Conservation (phyloP, 2,113 vertebrate species). For the Lanius ludovicianus region DNA sequence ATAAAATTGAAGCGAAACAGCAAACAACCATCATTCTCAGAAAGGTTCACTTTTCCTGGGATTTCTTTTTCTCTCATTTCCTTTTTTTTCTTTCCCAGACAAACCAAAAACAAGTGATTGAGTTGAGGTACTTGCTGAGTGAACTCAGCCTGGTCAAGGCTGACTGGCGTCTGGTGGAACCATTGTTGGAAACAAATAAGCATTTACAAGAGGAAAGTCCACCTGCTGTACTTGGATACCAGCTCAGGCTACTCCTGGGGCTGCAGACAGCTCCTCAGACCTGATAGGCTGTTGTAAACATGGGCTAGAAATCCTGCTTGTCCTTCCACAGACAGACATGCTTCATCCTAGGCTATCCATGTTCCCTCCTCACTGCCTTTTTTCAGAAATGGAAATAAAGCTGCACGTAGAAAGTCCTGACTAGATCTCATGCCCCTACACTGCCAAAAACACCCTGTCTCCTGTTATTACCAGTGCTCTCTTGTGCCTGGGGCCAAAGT, state of each 20-base stretch:
- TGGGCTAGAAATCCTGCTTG: not conserved
- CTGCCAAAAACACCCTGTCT: not conserved
- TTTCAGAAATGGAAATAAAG: not conserved
- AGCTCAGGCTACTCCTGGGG: not conserved
- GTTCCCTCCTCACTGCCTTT: not conserved
- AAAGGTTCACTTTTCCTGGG: slow-evolving; percentile 64
- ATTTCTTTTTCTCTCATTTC: slow-evolving; percentile 49
- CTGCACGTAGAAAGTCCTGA: not conserved
- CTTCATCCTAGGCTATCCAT: not conserved
- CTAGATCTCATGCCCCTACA: not conserved
- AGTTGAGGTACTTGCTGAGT: slow-evolving; percentile 27
- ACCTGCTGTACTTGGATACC: not conserved
- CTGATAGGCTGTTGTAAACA: not conserved
- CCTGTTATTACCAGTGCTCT: not conserved
- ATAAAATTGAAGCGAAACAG: slow-evolving; percentile 64
- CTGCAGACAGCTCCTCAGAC: not conserved
- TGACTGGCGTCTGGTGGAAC: slow-evolving; percentile 19
- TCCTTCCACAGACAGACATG: not conserved
- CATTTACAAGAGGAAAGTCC: not conserved
- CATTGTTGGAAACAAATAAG: slow-evolving; percentile 18
- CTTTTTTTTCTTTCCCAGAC: not conserved
- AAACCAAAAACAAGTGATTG: slow-evolving; percentile 54
- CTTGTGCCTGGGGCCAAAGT: not conserved
- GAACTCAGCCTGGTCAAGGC: not conserved
- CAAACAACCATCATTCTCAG: slow-evolving; percentile 69